phyloP scores from a whole-genome alignment of 2,113 vertebrate species.

The Sinosuthora webbiana region DNA sequence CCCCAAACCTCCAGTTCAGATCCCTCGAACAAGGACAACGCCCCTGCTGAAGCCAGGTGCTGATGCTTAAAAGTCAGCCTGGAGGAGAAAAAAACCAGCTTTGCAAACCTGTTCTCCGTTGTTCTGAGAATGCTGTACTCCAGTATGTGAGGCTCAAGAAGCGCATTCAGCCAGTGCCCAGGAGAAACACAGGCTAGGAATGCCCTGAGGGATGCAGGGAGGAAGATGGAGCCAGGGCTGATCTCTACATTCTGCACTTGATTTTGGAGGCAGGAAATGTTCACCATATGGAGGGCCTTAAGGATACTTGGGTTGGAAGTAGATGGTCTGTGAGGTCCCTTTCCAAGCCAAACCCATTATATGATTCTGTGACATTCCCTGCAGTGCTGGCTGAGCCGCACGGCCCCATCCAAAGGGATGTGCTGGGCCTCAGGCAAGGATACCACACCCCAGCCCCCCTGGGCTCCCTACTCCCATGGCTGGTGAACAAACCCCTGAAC shows the following conservation, averaged over 20 bases:
- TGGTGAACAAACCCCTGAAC: not conserved
- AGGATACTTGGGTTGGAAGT: not conserved
- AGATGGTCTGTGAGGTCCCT: not conserved
- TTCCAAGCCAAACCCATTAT: not conserved
- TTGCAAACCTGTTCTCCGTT: not conserved
- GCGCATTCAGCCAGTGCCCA: fast-evolving
- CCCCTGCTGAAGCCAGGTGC: not conserved
- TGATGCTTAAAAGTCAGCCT: not conserved
- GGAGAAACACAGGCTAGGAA: not conserved
- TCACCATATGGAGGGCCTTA: fast-evolving
- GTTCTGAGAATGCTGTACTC: not conserved
- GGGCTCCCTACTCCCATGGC: not conserved
- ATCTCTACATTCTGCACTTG: not conserved
- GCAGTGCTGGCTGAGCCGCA: not conserved
- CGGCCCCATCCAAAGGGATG: not conserved
- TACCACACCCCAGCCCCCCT: not conserved
- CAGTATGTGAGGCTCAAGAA: not conserved
- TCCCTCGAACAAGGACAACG: too few relatives aligned
- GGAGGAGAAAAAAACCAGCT: not conserved
- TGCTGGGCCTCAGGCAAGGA: fast-evolving
- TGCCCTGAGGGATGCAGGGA: not conserved
- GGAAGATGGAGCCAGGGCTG: not conserved
- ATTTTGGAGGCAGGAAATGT: not conserved
- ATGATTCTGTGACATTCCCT: too few relatives aligned
- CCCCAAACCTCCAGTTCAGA: not conserved